Evolutionary conservation across 2,797 vertebrate species (phyloP).

Genomic region (Spatula versicolor): DNA sequence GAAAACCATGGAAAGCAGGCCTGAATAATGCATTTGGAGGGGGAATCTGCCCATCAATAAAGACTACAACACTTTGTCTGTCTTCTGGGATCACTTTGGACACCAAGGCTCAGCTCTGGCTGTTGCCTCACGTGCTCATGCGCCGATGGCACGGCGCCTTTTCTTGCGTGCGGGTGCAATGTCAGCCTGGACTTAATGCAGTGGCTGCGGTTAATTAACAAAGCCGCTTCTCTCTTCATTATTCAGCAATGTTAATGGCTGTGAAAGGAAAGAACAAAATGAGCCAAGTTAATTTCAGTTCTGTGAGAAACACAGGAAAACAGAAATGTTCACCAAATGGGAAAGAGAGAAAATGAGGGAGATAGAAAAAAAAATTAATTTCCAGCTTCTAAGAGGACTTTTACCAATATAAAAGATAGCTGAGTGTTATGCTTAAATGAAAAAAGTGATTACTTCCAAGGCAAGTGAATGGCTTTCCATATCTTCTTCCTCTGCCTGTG

Average conservation of each 20-base stretch:
- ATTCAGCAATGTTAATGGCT: neutral
- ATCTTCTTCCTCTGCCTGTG: neutral
- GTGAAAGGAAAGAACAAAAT: constrained; percentile 25
- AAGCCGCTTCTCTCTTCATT: neutral
- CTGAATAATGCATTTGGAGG: neutral
- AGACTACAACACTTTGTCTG: neutral
- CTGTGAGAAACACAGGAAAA: neutral
- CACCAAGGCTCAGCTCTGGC: neutral
- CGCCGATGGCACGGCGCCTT: neutral
- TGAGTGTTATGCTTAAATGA: constrained; percentile 51
- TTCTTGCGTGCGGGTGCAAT: neutral
- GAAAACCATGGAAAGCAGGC: neutral
- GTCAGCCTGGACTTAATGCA: neutral
- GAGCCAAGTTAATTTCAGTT: constrained; percentile 41
- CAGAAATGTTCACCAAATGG: neutral
- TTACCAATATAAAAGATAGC: constrained; percentile 26
- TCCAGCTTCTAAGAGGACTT: constrained; percentile 42
- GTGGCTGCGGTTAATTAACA: constrained; percentile 31
- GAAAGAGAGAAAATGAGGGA: constrained; percentile 28
- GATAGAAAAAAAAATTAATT: constrained; percentile 43
- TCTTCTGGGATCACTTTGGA: neutral
- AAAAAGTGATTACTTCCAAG: neutral
- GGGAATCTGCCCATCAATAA: neutral
- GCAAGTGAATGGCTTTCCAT: constrained; percentile 25
- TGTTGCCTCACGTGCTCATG: neutral